Evolutionary conservation across 2,113 vertebrate species (phyloP), one percentile per base, ranked within the genome.

Genomic region (Stercorarius parasiticus): DNA sequence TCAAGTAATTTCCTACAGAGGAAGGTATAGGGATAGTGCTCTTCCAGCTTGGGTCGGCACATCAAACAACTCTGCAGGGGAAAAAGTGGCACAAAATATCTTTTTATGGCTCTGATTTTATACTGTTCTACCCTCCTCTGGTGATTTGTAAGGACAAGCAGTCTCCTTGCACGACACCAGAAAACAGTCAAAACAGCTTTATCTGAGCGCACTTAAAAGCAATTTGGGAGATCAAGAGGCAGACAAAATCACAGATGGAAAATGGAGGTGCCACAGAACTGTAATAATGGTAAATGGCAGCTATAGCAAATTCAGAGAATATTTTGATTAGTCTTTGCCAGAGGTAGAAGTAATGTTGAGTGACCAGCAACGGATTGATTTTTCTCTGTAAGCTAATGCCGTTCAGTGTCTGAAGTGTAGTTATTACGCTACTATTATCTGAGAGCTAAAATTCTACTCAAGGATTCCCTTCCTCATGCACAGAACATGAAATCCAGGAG

Each of bases 251-350:
- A 87, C 25, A 72, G 49, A 47, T 4, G 9, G 83, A 82, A 90
- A 92, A 77, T n/a, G 15, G 55, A 92, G 43, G 32, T 82, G 52
- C 65, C 77, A 74, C 56, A 69, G 56, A 76, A 65, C 56, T 56
- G 53, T 23, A 69, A 61, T 32, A 85, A 85, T n/a, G 21, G 40
- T 67, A 91, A 93, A 78, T 52, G 69, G 47, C 61, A 84, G 32
- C 47, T 43, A 23, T 3, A 65, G 45, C 5, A 89, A 94, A 93
- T 76, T 76, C 73, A 80, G 58, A 70, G 21, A n/a, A 36, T 89
- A 49, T 91, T 94, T 87, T 91, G 36, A 79, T 86, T 90, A 67
- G 72, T 67, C 61, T 86, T 88, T 81, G 72, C 27, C 66, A 92
- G 80, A 81, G 55, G 79, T 83, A 90, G 67, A 85, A 79, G 9